Percentiles rank a stretch among this genome's conserved stretches.
phyloP scores from a whole-genome alignment of 2,113 vertebrate species.

The Alligator mississippiensis region DNA sequence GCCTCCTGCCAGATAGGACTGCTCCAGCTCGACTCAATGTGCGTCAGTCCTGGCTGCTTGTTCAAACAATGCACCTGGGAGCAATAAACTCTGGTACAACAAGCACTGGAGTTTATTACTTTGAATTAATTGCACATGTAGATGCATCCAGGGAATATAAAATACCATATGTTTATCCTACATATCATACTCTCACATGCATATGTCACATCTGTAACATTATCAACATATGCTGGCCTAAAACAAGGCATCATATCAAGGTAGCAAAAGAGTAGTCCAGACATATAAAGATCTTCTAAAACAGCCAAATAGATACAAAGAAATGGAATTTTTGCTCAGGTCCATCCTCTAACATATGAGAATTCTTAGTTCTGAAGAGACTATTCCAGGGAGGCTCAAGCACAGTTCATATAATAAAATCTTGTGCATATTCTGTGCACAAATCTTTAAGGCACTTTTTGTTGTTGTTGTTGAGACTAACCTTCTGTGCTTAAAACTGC shows the following conservation, averaged over 20 bases:
- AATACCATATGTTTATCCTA: conserved; percentile 19
- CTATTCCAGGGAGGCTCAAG: neutral
- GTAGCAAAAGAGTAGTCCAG: conserved; percentile 34
- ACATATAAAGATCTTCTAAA: conserved; percentile 25
- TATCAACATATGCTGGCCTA: conserved; percentile 53
- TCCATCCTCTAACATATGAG: neutral
- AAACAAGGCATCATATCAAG: conserved; percentile 51
- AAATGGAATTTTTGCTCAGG: neutral
- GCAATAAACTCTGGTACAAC: too few species aligned
- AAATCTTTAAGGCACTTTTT: neutral
- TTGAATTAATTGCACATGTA: too few species aligned
- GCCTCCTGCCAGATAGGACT: too few species aligned
- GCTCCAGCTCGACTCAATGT: too few species aligned
- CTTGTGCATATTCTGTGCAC: neutral
- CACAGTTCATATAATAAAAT: neutral
- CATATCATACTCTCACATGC: neutral
- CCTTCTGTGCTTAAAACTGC: neutral
- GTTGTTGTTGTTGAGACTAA: neutral
- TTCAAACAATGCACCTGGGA: too few species aligned
- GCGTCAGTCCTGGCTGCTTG: too few species aligned
- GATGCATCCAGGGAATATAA: neutral
- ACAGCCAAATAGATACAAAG: neutral
- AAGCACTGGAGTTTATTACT: too few species aligned
- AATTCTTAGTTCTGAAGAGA: neutral
- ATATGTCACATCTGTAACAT: conserved; percentile 38